A percentile compares a stretch with the other conserved stretches of the same genome.
These are phyloP conservation scores for Colletes gigas DNA, from an alignment of 1,140 invertebrate genomes.

Conservation along the genomic window DNA sequence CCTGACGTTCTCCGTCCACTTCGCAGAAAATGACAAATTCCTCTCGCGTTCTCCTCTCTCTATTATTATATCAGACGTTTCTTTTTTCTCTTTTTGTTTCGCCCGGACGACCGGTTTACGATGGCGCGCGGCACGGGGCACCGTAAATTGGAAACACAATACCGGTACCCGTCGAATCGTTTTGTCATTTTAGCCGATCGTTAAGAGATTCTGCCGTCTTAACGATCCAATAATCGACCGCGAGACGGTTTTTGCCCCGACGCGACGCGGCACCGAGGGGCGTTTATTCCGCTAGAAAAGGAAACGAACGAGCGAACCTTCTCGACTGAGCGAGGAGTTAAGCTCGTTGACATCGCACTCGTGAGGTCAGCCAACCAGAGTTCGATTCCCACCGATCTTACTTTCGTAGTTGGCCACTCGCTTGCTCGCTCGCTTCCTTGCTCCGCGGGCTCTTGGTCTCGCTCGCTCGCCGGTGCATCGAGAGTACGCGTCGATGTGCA, in stretches of 20 bases:
- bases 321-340: conserved; percentile 63
- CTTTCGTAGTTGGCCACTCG: conserved; percentile 42
- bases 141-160: conserved; percentile 11
- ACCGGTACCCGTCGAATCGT: neutral
- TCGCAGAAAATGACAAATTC: conserved; percentile 31
- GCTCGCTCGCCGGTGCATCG: neutral
- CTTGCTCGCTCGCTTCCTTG: conserved; percentile 2
- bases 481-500: conserved; percentile 31
- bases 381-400: conserved; percentile 74
- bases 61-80: conserved; percentile 6
- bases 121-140: neutral
- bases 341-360: conserved; percentile 76
- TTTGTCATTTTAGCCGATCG: neutral
- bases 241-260: neutral
- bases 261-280: neutral
- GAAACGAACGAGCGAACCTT: conserved; percentile 18
- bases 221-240: neutral
- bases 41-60: neutral
- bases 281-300: conserved; percentile 18
- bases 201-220: neutral
- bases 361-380: conserved; percentile 74
- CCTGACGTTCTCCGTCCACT: neutral
- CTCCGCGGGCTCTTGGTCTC: neutral
- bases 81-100: neutral
- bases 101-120: neutral